These are phyloP conservation scores for Spea hammondii DNA, from an alignment of 2,797 vertebrate genomes.

Conservation along the genomic window DNA sequence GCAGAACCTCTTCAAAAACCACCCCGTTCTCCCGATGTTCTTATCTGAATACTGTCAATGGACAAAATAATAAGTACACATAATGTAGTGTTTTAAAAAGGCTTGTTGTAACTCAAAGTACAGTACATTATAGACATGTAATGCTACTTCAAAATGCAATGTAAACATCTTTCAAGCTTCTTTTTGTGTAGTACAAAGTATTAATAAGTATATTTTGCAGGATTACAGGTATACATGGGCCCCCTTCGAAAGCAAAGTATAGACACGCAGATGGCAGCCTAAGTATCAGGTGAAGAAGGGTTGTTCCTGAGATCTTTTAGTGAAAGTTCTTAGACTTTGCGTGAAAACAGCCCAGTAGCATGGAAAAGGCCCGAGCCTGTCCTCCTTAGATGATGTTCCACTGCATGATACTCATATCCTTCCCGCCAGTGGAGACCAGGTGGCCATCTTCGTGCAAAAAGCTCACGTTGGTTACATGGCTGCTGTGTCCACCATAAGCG, in stretches of 20 bases:
- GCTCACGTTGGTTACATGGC: conserved; percentile 94
- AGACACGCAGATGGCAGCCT: conserved; percentile 56
- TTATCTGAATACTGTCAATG: conserved; percentile 52
- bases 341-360: conserved; percentile 9
- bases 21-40: conserved; percentile 2
- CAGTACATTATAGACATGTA: conserved; percentile 61
- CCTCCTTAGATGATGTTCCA: conserved; percentile 84
- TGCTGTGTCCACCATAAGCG: conserved; percentile 89
- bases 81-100: conserved; percentile 61
- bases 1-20: conserved; percentile 11
- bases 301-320: conserved; percentile 75
- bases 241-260: conserved; percentile 36
- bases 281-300: conserved; percentile 62
- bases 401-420: conserved; percentile 97
- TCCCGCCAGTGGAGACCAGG: conserved; percentile 94
- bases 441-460: conserved; percentile 90
- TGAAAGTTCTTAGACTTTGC: conserved; percentile 49
- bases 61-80: conserved; percentile 58
- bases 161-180: conserved; percentile 63
- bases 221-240: conserved; percentile 47
- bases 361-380: background rate
- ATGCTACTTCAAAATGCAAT: conserved; percentile 54
- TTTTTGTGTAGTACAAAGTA: conserved; percentile 57
- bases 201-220: conserved; percentile 14
- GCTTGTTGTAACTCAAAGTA: conserved; percentile 69